Base-by-base conservation (phyloP, 2,888 invertebrate genomes). In the Tineola bisselliella region DNA sequence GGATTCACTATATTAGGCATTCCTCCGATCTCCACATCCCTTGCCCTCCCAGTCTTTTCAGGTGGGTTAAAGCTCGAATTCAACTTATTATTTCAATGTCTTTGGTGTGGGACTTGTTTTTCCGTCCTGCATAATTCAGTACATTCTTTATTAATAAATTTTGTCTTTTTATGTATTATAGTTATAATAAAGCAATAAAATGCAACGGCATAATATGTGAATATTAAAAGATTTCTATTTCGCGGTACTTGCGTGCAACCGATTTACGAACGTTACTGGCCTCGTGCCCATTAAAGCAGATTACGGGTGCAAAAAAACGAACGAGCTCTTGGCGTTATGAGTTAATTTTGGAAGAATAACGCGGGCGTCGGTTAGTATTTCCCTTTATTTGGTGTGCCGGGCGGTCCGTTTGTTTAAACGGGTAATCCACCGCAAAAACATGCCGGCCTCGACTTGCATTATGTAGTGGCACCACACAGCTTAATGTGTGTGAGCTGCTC, bases 261-360 rank as follows among this genome's bases (percentile, higher is more conserved):
- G 81, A 82, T 84, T 81, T 76, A 79, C 81, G 70, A 76, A 81
- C 81, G 74, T 81, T 74, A 81, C 86, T 86, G 86, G 83, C 83
- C 82, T 71, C 68, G 77, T 81, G 86, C 84, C 84, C 86, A 83
- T 84, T 83, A 84, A 80, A 79, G 72, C 79, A 83, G 84, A 86
- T 86, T 84, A 84, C 80, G 74, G 75, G 71, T 69, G 71, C 78
- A 83, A 79, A 81, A 81, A 79, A 79, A 62, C 77, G 78, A 80
- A 79, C 81, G 75, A 76, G 75, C 80, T 77, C 80, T 81, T 80
- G 80, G 79, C 79, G 80, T 83, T 86, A 84, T 84, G 87, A 84
- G 87, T 87, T 86, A 87, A 87, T 87, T 86, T 83, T 79, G 83
- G 79, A 86, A 84, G 83, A 84, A 81, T 83, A 83, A 86, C 80